These are phyloP conservation scores for Cactoblastis cactorum DNA, from an alignment of 2,888 invertebrate species.

Conservation along the genomic window DNA sequence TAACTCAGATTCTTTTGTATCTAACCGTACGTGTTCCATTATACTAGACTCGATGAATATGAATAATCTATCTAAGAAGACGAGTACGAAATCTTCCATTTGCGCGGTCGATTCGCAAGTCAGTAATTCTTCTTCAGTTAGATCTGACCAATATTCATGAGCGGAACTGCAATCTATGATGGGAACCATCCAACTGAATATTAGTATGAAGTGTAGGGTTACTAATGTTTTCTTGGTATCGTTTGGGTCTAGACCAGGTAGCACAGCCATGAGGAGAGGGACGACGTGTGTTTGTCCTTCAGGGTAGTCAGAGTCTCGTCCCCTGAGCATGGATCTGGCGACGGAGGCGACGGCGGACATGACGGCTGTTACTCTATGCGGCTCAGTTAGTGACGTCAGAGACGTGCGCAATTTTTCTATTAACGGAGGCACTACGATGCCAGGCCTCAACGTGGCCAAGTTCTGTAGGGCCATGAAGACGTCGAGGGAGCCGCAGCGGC, in stretches of 20 bases:
- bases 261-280: constrained; percentile 86
- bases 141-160: constrained; percentile 80
- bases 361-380: constrained; percentile 88
- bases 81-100: constrained; percentile 93
- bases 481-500: constrained; percentile 82
- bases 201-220: constrained; percentile 88
- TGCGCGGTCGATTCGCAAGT: constrained; percentile 90
- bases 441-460: constrained; percentile 88
- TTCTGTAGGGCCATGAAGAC: constrained; percentile 84
- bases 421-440: constrained; percentile 89
- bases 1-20: constrained; percentile 78
- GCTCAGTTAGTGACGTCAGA: constrained; percentile 92
- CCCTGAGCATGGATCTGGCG: constrained; percentile 81
- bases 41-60: constrained; percentile 85
- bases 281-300: constrained; percentile 91
- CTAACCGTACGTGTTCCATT: constrained; percentile 83
- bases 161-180: constrained; percentile 92
- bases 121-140: constrained; percentile 87
- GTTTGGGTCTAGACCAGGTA: constrained; percentile 95
- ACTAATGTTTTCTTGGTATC: constrained; percentile 87
- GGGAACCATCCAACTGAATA: constrained; percentile 88
- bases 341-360: constrained; percentile 85
- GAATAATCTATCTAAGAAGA: constrained; percentile 89
- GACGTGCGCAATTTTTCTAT: constrained; percentile 89
- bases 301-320: constrained; percentile 77